Evolutionary conservation across 2,888 invertebrate genomes (phyloP), one percentile per base, ranked within the genome.

Genomic region (Cataglyphis livida): DNA sequence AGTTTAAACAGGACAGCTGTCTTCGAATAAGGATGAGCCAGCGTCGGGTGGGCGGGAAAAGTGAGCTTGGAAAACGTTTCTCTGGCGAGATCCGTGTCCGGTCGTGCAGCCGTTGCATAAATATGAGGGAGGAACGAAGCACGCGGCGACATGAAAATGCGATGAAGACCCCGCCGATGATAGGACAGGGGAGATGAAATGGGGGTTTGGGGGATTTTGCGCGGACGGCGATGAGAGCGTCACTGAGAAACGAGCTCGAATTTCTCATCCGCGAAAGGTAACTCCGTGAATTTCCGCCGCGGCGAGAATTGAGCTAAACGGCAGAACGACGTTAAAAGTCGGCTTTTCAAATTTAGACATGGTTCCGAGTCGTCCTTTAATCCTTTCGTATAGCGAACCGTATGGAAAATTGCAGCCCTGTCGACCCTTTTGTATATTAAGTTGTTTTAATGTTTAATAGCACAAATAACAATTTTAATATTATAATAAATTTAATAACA

Each of bases 61-160:
- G 85, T 85, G 78, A 83, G 82, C 74, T 83, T 78, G 83, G 85
- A 84, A 88, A 90, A 88, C 89, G 88, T 87, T 90, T 89, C 82
- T 84, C 83, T 79, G 85, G 84, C 82, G 87, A 88, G 88, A 90
- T 90, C 85, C 86, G 84, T 88, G 91, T 91, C 90, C 90, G 86
- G 88, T 82, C 87, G 88, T 84, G 87, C 86, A 84, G 83, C 83
- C 90, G 90, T 91, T 91, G 91, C 91, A 91, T 91, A 91, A 91
- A 91, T 91, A 91, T 91, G 91, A 91, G 91, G 88, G 81, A 88
- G 81, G 79, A 83, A 57, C 83, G 82, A 75, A 87, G 86, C 88
- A 84, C 89, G 84, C 87, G 89, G 86, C 82, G 84, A 85, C 90
- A 91, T 91, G 90, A 91, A 91, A 91, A 91, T 91, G 90, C 91